These are phyloP conservation scores for Ommatoiulus sabulosus DNA, from an alignment of 2,888 invertebrate genomes.

Conservation along the genomic window DNA sequence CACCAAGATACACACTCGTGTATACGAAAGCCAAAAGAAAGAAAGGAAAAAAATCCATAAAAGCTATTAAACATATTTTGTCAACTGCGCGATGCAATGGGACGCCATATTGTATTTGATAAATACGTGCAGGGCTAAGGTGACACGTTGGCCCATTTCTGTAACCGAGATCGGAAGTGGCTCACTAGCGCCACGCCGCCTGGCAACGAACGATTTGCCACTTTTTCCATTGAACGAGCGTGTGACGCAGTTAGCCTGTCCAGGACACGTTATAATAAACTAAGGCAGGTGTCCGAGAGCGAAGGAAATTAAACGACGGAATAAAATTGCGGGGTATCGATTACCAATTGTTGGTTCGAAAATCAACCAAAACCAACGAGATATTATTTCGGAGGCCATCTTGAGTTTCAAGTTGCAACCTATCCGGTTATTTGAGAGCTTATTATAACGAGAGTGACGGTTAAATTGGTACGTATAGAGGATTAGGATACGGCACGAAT, in stretches of 20 bases:
- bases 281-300: not conserved
- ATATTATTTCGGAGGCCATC: not conserved
- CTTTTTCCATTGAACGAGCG: not conserved
- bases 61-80: conserved; percentile 22
- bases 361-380: not conserved
- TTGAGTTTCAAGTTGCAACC: conserved; percentile 22
- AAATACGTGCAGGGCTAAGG: not conserved
- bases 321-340: conserved; percentile 3
- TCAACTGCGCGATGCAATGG: conserved; percentile 12
- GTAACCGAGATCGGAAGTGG: not conserved
- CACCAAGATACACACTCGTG: conserved; percentile 18
- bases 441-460: not conserved
- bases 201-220: not conserved
- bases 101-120: conserved; percentile 6
- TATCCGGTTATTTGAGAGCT: not conserved
- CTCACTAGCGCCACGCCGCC: not conserved
- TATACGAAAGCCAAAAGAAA: not conserved
- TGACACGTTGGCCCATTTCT: not conserved
- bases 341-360: not conserved
- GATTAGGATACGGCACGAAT: not conserved
- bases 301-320: not conserved
- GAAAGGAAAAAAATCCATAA: not conserved
- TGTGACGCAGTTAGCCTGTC: not conserved
- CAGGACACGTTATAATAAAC: not conserved
- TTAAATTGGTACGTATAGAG: not conserved